A percentile compares a stretch with the other conserved stretches of the same genome.
Evolutionary conservation across 2,113 vertebrate genomes (phyloP).

Genomic region (Myrmecobius fasciatus): DNA sequence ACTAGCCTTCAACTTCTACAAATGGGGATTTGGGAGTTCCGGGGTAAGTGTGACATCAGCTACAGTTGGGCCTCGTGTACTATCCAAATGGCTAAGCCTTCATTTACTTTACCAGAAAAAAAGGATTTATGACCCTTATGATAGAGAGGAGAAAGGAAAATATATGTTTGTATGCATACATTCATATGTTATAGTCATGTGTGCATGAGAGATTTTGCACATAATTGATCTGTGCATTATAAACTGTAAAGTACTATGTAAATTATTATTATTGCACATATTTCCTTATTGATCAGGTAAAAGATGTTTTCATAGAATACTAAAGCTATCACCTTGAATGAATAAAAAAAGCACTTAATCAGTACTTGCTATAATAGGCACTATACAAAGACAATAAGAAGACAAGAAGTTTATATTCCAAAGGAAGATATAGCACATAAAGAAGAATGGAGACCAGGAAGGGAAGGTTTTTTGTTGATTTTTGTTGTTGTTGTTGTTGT

Average conservation of each 20-base stretch:
- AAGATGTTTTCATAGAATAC: background rate
- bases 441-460: background rate
- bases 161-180: background rate
- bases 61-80: background rate
- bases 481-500: too few relatives aligned
- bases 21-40: background rate
- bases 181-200: rapidly evolving
- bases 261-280: background rate
- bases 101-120: background rate
- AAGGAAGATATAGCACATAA: background rate
- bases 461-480: background rate
- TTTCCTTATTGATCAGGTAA: background rate
- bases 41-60: constrained; percentile 14
- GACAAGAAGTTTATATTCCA: background rate
- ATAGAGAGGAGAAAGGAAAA: background rate
- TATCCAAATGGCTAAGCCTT: background rate
- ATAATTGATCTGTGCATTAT: background rate
- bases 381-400: background rate
- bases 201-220: background rate
- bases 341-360: background rate
- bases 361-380: background rate
- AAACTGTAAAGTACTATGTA: background rate
- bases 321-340: background rate
- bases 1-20: constrained; percentile 46
- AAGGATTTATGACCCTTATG: background rate